Percentiles rank a stretch among this genome's conserved stretches.
Evolutionary conservation across 2,888 invertebrate species (phyloP).

Genomic region (Acanthococcus lagerstroemiae): DNA sequence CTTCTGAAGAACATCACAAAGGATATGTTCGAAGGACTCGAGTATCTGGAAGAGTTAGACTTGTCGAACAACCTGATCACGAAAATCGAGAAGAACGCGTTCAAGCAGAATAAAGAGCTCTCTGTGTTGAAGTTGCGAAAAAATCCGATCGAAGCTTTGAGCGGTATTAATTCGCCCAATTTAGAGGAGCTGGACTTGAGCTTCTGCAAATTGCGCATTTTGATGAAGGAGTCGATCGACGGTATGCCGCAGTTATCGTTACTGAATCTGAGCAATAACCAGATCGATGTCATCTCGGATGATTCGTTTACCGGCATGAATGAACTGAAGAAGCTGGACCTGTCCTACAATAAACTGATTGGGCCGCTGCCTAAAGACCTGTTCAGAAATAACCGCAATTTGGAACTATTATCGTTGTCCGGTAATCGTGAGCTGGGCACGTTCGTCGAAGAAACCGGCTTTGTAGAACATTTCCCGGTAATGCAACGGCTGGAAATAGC

Average conservation of each 20-base stretch:
- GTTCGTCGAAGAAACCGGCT: conserved; percentile 33
- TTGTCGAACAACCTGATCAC: conserved; percentile 59
- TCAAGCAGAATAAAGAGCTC: conserved; percentile 55
- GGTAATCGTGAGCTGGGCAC: conserved; percentile 35
- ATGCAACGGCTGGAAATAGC: conserved; percentile 62
- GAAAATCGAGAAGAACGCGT: conserved; percentile 53
- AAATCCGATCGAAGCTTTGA: conserved; percentile 55
- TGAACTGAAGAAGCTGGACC: conserved; percentile 58
- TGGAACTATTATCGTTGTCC: conserved; percentile 52
- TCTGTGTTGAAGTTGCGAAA: conserved; percentile 59
- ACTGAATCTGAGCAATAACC: conserved; percentile 58
- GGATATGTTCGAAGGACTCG: conserved; percentile 52
- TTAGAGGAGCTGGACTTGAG: conserved; percentile 59
- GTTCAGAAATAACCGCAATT: conserved; percentile 56
- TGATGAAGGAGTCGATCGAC: conserved; percentile 56
- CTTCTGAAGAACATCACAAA: conserved; percentile 52
- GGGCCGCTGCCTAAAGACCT: conserved; percentile 56
- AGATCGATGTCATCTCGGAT: conserved; percentile 55
- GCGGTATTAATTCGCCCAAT: conserved; percentile 52
- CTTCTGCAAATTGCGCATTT: conserved; percentile 54
- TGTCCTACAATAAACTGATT: conserved; percentile 58
- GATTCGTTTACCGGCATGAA: conserved; percentile 58
- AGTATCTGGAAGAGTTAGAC: conserved; percentile 60
- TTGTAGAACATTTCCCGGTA: conserved; percentile 45
- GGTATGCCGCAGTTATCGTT: conserved; percentile 48